Base-by-base conservation (phyloP, 2,113 vertebrate species). In the Brachypodius melanocephalos region DNA sequence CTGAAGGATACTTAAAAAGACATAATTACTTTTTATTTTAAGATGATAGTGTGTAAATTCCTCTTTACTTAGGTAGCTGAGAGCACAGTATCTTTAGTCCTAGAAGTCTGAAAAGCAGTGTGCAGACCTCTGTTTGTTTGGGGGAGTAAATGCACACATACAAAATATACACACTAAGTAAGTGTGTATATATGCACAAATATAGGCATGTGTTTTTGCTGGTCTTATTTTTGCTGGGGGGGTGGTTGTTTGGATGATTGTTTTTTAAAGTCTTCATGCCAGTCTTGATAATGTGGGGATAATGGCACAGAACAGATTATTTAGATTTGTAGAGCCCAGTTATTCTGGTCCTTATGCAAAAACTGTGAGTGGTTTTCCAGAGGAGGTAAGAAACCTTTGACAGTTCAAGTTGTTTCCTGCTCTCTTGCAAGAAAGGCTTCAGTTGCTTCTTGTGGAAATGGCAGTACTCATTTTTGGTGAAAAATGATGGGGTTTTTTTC, bases 401-500 rank as follows among this genome's bases (percentile, higher is more conserved):
- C 26, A 9, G 6, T 19, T 82, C 51, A 28, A 51, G 8, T 19
- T 20, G 46, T 74, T 84, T 81, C 36, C 32, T 89, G 31, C 36
- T 78, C 3, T 78, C 17, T 51, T 82, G 17, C 31, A 62, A 46
- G 24, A 91, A 59, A 6, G 24, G 12, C 31, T 22, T 59, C 74
- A 29, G 19, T 54, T 71, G 15, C 38, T 77, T 67, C 61, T 85
- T 82, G 36, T 67, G 26, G 19, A 75, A 57, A 24, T 85, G 26
- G 5, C 72, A 72, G 14, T 59, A 46, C 29, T 74, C 26, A 52
- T 38, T 85, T 82, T 38, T 31, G n/a, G 26, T 54, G 24, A 49
- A 76, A 55, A 52, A 46, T 18, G 2, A 14, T 49, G 19, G 0
- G 6, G 9, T 0, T 0, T 16, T 65, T 82, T 88, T 45, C 58